Base-by-base conservation (phyloP, 2,113 vertebrate species). In the Panurus biarmicus region DNA sequence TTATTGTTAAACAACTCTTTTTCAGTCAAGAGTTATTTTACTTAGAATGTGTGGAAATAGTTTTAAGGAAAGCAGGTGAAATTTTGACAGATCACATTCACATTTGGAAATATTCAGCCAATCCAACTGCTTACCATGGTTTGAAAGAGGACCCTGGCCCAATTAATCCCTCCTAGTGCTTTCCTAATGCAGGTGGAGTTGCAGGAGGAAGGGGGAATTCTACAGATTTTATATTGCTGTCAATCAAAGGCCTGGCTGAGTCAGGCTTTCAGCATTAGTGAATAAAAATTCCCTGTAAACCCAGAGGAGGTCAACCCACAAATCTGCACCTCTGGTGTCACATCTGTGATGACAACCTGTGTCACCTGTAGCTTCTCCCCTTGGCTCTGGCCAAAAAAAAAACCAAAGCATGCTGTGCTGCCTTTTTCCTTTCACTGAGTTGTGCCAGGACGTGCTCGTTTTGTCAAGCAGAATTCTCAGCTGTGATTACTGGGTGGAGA, bases 301-400 rank as follows among this genome's bases (percentile, higher is more conserved):
- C n/a, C 14, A 78, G 45, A 8, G 7, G 21, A 85, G 31, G 4
- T 38, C 20, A 69, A 5, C 12, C 10, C 0, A 0, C 24, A 62
- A 44, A 26, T 38, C 7, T 2, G 1, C 24, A 48, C 24, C 45
- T 42, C 36, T 61, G 8, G 66, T 74, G 10, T 56, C 20, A 11
- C 15, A 1, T 2, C 16, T 38, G 13, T 12, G 57, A 53, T 21
- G 51, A 44, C 10, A 83, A 24, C 3, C 21, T 1, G 0, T 0
- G 0, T 29, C 5, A 5, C 29, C 21, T 53, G 8, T 26, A 31
- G 9, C 8, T 66, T 84, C 19, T 77, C 9, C 15, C 25, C 33
- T 77, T 71, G 42, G 14, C 28, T 87, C 11, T 71, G 42, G 3
- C 6, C 12, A 21, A 28, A 28, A 0, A 18, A 36, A 36, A 0